These are phyloP conservation scores for Orthonyx spaldingii DNA, from an alignment of 2,113 vertebrate species.

Conservation along the genomic window DNA sequence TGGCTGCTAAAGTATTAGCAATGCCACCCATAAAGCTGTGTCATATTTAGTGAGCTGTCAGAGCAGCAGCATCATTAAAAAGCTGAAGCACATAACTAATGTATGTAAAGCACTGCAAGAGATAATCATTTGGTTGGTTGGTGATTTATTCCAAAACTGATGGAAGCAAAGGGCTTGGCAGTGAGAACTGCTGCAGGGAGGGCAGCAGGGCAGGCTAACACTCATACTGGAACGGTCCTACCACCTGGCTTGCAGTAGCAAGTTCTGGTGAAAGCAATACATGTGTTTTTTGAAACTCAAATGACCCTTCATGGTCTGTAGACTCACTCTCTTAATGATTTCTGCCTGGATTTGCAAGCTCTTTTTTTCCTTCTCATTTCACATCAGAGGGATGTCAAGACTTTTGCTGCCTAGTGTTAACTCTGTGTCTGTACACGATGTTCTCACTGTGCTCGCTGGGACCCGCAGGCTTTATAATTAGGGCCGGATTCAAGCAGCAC, in stretches of 20 bases:
- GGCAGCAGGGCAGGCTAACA: neutral
- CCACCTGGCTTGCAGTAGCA: neutral
- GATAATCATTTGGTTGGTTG: neutral
- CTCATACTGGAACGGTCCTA: fast-evolving
- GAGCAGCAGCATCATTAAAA: constrained; percentile 48
- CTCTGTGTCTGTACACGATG: constrained; percentile 40
- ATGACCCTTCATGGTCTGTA: neutral
- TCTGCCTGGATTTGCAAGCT: neutral
- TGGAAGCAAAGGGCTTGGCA: constrained; percentile 5
- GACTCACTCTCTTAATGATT: neutral
- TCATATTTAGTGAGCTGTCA: constrained; percentile 49
- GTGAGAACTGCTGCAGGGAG: neutral
- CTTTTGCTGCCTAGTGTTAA: neutral
- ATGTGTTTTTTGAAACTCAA: neutral
- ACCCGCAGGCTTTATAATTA: constrained; percentile 5
- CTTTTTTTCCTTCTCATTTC: neutral
- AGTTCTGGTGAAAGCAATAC: neutral
- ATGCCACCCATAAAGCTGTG: constrained; percentile 29
- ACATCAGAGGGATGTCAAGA: constrained; percentile 34
- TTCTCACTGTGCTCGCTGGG: neutral
- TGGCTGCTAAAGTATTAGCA: neutral
- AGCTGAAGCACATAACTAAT: constrained; percentile 46
- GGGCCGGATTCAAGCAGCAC: neutral
- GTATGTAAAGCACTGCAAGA: constrained; percentile 15
- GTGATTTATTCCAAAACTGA: constrained; percentile 39